Evolutionary conservation across 1,140 invertebrate species (phyloP), one percentile per base, ranked within the genome.

Genomic region (Solenopsis fugax): DNA sequence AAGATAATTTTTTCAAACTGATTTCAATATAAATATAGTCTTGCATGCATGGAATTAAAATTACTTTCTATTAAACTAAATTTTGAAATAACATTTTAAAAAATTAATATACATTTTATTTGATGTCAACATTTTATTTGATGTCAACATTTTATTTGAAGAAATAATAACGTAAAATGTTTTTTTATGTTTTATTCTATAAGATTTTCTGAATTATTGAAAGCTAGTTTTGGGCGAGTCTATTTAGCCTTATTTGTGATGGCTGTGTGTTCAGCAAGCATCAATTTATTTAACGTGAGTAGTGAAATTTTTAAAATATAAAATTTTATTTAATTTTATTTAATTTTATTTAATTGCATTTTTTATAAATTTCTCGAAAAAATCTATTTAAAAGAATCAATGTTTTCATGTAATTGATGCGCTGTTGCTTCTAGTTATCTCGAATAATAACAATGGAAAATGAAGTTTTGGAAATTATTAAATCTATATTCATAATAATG

Each of bases 181-280:
- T 29, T 29, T 29, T 29, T 29, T 29, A 7, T 37, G 37, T 37
- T 60, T 75, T 50, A 9, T 52, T 62, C 5, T 21, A 29, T 18
- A n/a, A 85, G 82, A 77, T 77, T 52, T 77, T 50, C 72, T 41
- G 62, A 77, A 6, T 50, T 85, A 45, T 41, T 85, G 7, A 52
- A 24, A 52, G 1, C 1, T n/a, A 85, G 34, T 41, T 85, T 85
- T 16, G 60, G 72, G 1, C n/a, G 0, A 29, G 0, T 9, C 7
- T 85, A 85, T 29, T 64, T 85, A 34, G 1, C 52, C 4, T 0
- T 77, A 10, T n/a, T 64, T 64, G 5, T 45, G 1, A 0, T 52
- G 1, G 0, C 12, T 18, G 48, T 77, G 0, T 64, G 12, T 64
- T 64, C 71, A 1, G 9, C 34, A 13, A 64, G 82, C 41, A 64